phyloP scores from a whole-genome alignment of 2,113 vertebrate genomes.

The Colinus virginianus region DNA sequence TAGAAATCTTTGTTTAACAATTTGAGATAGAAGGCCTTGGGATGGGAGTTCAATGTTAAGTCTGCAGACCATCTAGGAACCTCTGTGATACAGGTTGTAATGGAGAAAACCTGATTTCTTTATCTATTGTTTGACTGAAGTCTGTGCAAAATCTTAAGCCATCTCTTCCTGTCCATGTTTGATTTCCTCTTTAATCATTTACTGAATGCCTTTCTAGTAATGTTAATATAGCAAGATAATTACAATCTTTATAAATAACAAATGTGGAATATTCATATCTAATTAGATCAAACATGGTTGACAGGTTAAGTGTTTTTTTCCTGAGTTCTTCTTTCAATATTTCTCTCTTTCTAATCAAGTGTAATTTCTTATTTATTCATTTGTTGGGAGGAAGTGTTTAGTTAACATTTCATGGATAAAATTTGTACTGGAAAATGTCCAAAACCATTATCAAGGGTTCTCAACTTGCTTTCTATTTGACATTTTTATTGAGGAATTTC shows the following conservation, averaged over 20 bases:
- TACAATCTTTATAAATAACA: neutral
- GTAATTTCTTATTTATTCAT: conserved; percentile 25
- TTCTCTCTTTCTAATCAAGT: conserved; percentile 3
- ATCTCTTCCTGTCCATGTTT: neutral
- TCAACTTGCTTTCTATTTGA: conserved; percentile 74
- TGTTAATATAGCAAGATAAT: neutral
- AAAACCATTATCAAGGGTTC: conserved; percentile 61
- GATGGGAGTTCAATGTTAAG: neutral
- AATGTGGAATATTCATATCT: neutral
- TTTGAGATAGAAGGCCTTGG: neutral
- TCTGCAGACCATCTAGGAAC: neutral
- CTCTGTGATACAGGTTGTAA: neutral
- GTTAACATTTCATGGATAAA: conserved; percentile 69
- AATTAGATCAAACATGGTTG: neutral
- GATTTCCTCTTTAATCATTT: neutral
- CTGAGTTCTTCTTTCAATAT: neutral
- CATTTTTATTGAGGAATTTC: conserved; percentile 84
- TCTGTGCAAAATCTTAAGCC: neutral
- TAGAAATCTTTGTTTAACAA: neutral
- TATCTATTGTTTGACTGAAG: neutral
- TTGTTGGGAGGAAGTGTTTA: conserved; percentile 21
- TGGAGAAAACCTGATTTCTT: neutral
- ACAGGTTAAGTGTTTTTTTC: neutral
- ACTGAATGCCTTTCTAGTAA: neutral
- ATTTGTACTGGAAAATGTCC: conserved; percentile 74